A percentile compares a stretch with the other conserved stretches of the same genome.
Conservation (phyloP, 2,797 vertebrate species). For the Lutjanus campechanus region DNA sequence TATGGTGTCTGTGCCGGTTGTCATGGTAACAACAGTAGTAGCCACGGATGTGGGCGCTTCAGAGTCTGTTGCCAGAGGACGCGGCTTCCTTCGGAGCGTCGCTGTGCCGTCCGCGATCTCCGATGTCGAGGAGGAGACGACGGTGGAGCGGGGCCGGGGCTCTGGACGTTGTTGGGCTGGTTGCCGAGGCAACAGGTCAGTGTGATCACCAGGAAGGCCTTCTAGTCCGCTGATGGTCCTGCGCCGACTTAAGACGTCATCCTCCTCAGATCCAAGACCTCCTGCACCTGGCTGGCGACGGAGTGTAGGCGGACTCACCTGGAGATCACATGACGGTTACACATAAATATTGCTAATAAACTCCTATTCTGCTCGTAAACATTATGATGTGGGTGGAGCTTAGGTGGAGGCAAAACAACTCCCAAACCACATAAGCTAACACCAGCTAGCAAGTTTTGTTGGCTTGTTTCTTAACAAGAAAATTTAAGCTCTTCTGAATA, state of each 20-base stretch:
- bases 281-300: constrained; percentile 92
- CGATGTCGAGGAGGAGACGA: constrained; percentile 60
- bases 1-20: constrained; percentile 89
- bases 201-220: constrained; percentile 74
- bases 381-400: no score
- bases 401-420: no score
- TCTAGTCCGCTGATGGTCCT: constrained; percentile 93
- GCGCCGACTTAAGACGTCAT: constrained; percentile 93
- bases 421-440: no score
- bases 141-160: constrained; percentile 81
- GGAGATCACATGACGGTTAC: constrained; percentile 43
- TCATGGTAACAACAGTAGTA: constrained; percentile 82
- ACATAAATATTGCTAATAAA: neutral
- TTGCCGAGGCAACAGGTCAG: constrained; percentile 59
- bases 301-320: constrained; percentile 82
- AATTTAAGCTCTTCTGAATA: no score
- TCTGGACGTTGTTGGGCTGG: constrained; percentile 74
- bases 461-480: no score
- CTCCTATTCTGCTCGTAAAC: no score
- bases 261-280: constrained; percentile 90
- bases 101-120: constrained; percentile 85
- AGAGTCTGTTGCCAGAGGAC: constrained; percentile 55
- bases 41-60: constrained; percentile 85
- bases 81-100: constrained; percentile 86
- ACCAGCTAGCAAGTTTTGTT: no score